A percentile compares a stretch with the other conserved stretches of the same genome.
phyloP scores from a whole-genome alignment of 92 coral and sea anemone species.

The Actinostola sp. region DNA sequence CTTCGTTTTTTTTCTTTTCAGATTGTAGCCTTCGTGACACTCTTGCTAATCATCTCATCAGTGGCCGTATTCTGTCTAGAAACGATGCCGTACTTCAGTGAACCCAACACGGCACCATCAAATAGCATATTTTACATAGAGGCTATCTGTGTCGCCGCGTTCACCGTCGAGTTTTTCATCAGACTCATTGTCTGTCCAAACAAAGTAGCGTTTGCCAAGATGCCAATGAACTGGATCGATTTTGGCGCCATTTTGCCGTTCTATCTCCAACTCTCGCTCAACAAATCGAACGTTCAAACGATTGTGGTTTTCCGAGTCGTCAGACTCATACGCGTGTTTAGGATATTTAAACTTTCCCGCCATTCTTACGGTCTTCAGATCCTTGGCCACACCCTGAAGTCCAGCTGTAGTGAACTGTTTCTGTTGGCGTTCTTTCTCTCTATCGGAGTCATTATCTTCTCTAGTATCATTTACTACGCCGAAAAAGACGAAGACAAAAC shows the following conservation, averaged over 20 bases:
- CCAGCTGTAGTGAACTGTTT: conserved; percentile 94
- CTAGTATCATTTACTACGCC: conserved; percentile 92
- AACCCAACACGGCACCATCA: conserved; percentile 48
- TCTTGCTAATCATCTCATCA: conserved; percentile 85
- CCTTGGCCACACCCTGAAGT: conserved; percentile 92
- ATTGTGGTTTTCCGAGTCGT: conserved; percentile 85
- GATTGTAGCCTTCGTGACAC: conserved; percentile 84
- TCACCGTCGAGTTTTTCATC: conserved; percentile 77
- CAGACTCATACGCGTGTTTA: conserved; percentile 91
- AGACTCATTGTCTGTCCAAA: conserved; percentile 82
- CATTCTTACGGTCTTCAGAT: conserved; percentile 99
- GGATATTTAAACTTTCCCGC: conserved; percentile 92
- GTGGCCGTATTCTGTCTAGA: conserved; percentile 87
- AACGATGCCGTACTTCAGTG: conserved; percentile 80
- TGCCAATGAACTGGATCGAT: conserved; percentile 99
- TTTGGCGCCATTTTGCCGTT: conserved; percentile 94
- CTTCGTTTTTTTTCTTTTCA: conserved; percentile 6
- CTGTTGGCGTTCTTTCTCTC: conserved; percentile 89
- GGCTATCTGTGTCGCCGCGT: conserved; percentile 85
- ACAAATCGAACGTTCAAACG: conserved; percentile 80
- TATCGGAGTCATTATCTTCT: conserved; percentile 95
- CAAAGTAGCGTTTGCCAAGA: conserved; percentile 77
- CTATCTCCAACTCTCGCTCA: conserved; percentile 69
- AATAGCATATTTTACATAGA: conserved; percentile 66
- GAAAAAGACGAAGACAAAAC: conserved; percentile 68